These are phyloP conservation scores for Drosophila eugracilis DNA, from an alignment of 1,140 invertebrate species.

Conservation along the genomic window DNA sequence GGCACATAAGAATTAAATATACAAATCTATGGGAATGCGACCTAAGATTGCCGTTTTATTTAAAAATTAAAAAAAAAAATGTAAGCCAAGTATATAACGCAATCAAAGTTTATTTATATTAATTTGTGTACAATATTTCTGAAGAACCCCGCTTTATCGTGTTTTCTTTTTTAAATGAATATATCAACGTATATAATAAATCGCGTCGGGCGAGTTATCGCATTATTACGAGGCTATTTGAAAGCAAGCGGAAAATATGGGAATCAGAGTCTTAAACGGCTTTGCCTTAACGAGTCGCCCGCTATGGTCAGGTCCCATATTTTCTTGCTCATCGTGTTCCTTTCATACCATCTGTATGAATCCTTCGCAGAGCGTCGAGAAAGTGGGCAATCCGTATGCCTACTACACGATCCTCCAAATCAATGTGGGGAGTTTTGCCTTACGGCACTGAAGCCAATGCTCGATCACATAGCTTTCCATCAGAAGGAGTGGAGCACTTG, in stretches of 20 bases:
- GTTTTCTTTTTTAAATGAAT: too few relatives aligned
- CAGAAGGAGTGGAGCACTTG: neutral
- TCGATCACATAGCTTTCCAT: neutral
- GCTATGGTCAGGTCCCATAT: neutral
- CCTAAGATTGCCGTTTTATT: too few relatives aligned
- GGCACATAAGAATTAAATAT: too few relatives aligned
- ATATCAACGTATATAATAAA: too few relatives aligned
- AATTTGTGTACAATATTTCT: too few relatives aligned
- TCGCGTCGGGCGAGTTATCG: too few relatives aligned
- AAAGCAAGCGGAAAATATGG: neutral
- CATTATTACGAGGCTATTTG: neutral
- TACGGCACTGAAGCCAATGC: neutral
- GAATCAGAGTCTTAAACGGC: neutral
- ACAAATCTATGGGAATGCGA: too few relatives aligned
- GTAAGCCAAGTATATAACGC: too few relatives aligned
- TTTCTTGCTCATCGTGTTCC: neutral
- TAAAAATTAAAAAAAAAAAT: too few relatives aligned
- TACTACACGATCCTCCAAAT: constrained; percentile 3
- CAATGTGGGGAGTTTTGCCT: constrained; percentile 4
- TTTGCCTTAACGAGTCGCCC: neutral
- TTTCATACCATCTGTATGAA: neutral
- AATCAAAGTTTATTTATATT: too few relatives aligned
- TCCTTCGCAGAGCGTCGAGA: neutral
- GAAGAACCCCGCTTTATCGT: too few relatives aligned
- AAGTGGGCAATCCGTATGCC: neutral